Conservation (phyloP, 1,140 invertebrate species). For the Drosophila virilis region DNA sequence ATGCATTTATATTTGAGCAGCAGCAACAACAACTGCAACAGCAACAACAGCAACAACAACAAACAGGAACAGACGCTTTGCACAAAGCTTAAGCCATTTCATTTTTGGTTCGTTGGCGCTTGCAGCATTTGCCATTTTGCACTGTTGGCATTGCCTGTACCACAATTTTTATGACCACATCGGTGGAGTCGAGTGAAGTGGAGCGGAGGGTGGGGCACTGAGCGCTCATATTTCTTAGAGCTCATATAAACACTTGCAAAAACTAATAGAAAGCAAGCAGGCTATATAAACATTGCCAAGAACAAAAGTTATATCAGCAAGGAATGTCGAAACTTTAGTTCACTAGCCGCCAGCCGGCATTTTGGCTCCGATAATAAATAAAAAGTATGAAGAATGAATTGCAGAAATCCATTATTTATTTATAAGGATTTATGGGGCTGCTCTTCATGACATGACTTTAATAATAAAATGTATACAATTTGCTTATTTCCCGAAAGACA, state of each 20-base stretch:
- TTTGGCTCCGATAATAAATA: slow-evolving; percentile 27
- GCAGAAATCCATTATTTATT: slow-evolving; percentile 6
- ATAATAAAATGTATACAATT: not conserved
- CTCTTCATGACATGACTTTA: not conserved
- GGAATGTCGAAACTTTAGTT: slow-evolving; percentile 23
- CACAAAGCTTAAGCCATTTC: slow-evolving; percentile 79
- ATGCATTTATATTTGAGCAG: slow-evolving; percentile 81
- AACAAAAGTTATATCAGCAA: slow-evolving; percentile 31
- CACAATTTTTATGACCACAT: slow-evolving; percentile 52
- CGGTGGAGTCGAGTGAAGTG: slow-evolving; percentile 2
- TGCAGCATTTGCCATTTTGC: slow-evolving; percentile 75
- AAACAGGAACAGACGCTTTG: slow-evolving; percentile 57
- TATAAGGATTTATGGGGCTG: not conserved
- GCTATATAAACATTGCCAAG: slow-evolving; percentile 50
- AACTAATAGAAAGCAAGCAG: slow-evolving; percentile 67
- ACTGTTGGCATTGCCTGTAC: slow-evolving; percentile 51
- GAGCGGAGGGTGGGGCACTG: slow-evolving; percentile 49
- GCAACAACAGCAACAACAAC: slow-evolving; percentile 11
- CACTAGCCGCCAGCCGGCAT: slow-evolving; percentile 2
- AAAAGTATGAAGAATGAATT: not conserved
- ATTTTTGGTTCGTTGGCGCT: slow-evolving; percentile 79
- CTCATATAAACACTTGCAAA: slow-evolving; percentile 70
- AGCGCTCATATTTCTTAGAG: slow-evolving; percentile 75
- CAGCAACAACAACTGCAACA: slow-evolving; percentile 30
- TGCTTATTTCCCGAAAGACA: not conserved